These are phyloP conservation scores for Tetraodon nigroviridis DNA, from an alignment of 2,113 vertebrate species.

Conservation along the genomic window DNA sequence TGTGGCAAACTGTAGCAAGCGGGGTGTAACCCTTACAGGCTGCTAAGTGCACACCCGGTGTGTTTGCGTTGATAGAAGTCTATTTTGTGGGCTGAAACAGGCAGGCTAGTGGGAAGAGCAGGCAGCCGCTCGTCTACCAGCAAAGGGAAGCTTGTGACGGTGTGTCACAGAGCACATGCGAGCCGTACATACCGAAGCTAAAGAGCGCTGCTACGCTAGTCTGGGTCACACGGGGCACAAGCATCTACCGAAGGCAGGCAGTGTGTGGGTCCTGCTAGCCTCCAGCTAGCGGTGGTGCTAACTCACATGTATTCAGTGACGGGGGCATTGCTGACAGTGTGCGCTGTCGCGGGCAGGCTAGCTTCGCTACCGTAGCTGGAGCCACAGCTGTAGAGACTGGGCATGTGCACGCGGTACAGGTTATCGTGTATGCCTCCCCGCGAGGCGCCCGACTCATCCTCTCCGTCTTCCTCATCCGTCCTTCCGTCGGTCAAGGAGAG, in stretches of 20 bases:
- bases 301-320: constrained; percentile 99
- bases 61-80: not conserved
- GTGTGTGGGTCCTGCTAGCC: constrained; percentile 53
- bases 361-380: constrained; percentile 98
- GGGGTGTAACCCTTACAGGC: constrained; percentile 10
- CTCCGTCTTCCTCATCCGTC: constrained; percentile 91
- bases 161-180: constrained; percentile 36
- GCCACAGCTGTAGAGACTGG: constrained; percentile 97
- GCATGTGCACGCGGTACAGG: constrained; percentile 99
- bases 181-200: constrained; percentile 14
- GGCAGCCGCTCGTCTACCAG: constrained; percentile 22
- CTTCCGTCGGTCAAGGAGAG: constrained; percentile 59
- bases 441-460: constrained; percentile 85
- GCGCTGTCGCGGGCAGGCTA: constrained; percentile 95
- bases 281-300: constrained; percentile 59
- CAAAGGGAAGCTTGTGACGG: constrained; percentile 25
- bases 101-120: constrained; percentile 26
- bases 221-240: constrained; percentile 32
- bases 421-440: constrained; percentile 90
- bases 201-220: constrained; percentile 32
- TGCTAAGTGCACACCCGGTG: constrained; percentile 18
- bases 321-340: constrained; percentile 98
- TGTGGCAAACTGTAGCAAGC: constrained; percentile 41
- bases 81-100: constrained; percentile 18
- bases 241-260: constrained; percentile 55